phyloP scores from a whole-genome alignment of 2,113 vertebrate genomes.

The Pseudorectes ferrugineus region DNA sequence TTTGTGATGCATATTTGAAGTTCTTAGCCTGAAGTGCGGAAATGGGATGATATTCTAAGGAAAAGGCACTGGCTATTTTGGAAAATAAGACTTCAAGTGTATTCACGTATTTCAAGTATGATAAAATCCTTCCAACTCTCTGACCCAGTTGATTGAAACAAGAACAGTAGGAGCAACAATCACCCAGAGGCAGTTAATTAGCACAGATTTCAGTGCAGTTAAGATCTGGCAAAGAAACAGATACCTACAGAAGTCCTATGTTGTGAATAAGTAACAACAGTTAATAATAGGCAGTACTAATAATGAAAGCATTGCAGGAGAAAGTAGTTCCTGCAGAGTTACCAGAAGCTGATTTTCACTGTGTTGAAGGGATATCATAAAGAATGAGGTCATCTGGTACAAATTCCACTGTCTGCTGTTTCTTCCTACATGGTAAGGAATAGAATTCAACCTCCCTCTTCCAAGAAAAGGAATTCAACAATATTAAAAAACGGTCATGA shows the following conservation, averaged over 20 bases:
- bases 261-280: neutral
- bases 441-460: neutral
- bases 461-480: neutral
- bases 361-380: neutral
- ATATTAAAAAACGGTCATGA: neutral
- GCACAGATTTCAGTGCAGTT: neutral
- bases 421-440: neutral
- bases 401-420: neutral
- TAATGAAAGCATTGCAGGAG: neutral
- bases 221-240: constrained; percentile 13
- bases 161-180: neutral
- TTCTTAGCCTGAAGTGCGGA: neutral
- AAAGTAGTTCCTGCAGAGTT: neutral
- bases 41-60: neutral
- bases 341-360: neutral
- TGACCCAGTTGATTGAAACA: neutral
- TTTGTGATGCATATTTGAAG: neutral
- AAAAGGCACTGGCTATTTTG: neutral
- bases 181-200: constrained; percentile 26
- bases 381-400: neutral
- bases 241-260: neutral
- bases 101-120: neutral
- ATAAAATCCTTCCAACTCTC: neutral
- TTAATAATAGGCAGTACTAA: neutral
- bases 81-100: neutral